Percentiles rank a stretch among this genome's conserved stretches.
Evolutionary conservation across 64 coral and sea anemone species (phyloP).

Genomic region (Cladopsammia gracilis): DNA sequence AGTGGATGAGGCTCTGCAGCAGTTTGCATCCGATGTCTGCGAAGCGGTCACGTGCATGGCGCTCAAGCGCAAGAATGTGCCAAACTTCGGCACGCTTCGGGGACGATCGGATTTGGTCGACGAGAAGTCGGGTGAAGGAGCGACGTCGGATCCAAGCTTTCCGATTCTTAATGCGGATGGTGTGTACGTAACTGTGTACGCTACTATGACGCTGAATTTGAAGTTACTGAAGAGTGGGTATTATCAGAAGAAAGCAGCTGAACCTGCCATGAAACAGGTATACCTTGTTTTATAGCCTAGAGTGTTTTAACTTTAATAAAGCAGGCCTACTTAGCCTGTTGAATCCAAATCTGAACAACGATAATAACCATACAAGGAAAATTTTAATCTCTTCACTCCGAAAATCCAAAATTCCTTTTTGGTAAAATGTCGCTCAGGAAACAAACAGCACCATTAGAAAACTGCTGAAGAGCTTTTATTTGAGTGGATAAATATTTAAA

Average conservation of each 20-base stretch:
- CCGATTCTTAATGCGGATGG: constrained; percentile 99
- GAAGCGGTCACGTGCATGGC: constrained; percentile 99
- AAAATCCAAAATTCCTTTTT: no score
- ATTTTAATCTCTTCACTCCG: no score
- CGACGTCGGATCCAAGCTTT: constrained; percentile 91
- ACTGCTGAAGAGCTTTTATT: no score
- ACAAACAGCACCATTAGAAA: no score
- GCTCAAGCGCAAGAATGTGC: constrained; percentile 95
- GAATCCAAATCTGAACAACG: no score
- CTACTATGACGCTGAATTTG: constrained; percentile 79
- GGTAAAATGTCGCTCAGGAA: no score
- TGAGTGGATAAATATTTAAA: no score
- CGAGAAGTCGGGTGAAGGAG: constrained; percentile 95
- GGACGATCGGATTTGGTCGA: constrained; percentile 97
- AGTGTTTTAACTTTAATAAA: no score
- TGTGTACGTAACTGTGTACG: constrained; percentile 96
- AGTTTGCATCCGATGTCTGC: constrained; percentile 98
- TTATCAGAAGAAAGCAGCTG: constrained; percentile 79
- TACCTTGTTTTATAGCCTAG: no score
- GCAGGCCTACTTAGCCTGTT: no score
- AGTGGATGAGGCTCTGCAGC: constrained; percentile 94
- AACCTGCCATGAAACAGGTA: constrained; percentile 88
- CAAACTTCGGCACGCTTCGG: constrained; percentile 99
- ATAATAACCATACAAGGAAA: no score
- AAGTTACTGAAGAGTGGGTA: constrained; percentile 84